These are phyloP conservation scores for Ametastegia equiseti DNA, from an alignment of 2,888 invertebrate genomes.

Conservation along the genomic window DNA sequence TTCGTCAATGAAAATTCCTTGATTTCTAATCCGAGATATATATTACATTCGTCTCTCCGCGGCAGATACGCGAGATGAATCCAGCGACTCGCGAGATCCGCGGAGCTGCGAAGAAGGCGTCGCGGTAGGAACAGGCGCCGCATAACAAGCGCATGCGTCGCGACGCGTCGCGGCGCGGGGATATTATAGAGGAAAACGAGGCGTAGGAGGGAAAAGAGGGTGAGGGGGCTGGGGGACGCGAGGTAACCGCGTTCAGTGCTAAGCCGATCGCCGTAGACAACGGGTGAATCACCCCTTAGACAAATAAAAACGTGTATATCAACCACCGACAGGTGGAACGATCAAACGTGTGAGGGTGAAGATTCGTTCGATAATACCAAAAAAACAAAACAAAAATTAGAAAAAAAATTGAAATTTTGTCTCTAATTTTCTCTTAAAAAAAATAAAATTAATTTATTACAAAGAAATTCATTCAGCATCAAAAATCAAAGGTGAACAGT, in stretches of 20 bases:
- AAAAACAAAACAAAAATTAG: not conserved
- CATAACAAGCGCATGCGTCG: conserved; percentile 24
- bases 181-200: not conserved
- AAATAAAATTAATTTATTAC: too few relatives aligned
- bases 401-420: not conserved
- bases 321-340: conserved; percentile 29
- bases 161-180: not conserved
- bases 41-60: not conserved
- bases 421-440: too few relatives aligned
- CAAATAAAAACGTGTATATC: conserved; percentile 19
- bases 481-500: too few relatives aligned
- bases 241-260: conserved; percentile 46
- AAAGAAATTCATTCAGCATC: too few relatives aligned
- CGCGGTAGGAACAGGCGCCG: conserved; percentile 32
- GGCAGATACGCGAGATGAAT: not conserved
- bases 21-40: conserved; percentile 1
- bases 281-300: conserved; percentile 46
- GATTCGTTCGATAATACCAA: not conserved
- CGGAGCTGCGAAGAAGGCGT: not conserved
- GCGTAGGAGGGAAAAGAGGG: not conserved
- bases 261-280: conserved; percentile 46
- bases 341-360: conserved; percentile 1
- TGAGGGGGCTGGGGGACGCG: conserved; percentile 37
- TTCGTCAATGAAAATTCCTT: not conserved
- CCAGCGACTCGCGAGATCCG: not conserved